Base-by-base conservation (phyloP, 2,888 invertebrate genomes). In the Lithophane ornitopus region DNA sequence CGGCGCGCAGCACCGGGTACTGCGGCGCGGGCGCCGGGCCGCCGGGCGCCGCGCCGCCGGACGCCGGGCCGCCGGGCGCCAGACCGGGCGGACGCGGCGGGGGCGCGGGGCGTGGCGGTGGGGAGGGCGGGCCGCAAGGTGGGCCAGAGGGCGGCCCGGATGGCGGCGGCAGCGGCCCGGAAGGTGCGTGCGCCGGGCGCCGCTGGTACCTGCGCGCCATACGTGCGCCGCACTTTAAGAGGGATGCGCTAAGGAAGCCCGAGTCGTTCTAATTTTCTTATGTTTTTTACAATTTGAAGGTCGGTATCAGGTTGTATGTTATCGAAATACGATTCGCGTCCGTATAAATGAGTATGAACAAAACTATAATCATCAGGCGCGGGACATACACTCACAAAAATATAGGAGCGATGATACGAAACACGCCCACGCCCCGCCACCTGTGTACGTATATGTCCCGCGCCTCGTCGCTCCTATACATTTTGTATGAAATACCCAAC, bases 1-100 rank as follows among this genome's bases (percentile, higher is more conserved):
- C 87, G 28, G 88, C 88, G 62, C 91, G 91, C 82, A 90, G 86
- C 87, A 88, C 88, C 46, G 90, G 89, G 85, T 87, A 87, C 81
- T 67, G 52, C 19, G 66, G 28, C 41, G 70, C 46, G 41, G 26
- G 26, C 26, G 26, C n/a, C 14, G 44, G 14, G 3, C 11, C 7
- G 49, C 8, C 49, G 8, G 19, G 19, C 22, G n/a, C 46, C 16
- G 72, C 9, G 82, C 39, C 77, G 54, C 3, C 9, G 19, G 52
- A n/a, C n/a, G 52, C 22, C 52, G 52, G 22, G n/a, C 52, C 22
- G 8, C 22, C 54, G 54, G 54, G n/a, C 54, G 54, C 12, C 54
- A 2, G 26, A 14, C 56, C n/a, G n/a, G 12, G 28, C 90, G 49
- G 75, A 91, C 91, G 83, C 76, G 52, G 78, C 68, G 34, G 73